Conservation (phyloP, 2,888 invertebrate genomes). For the Oxystoma pomonae region DNA sequence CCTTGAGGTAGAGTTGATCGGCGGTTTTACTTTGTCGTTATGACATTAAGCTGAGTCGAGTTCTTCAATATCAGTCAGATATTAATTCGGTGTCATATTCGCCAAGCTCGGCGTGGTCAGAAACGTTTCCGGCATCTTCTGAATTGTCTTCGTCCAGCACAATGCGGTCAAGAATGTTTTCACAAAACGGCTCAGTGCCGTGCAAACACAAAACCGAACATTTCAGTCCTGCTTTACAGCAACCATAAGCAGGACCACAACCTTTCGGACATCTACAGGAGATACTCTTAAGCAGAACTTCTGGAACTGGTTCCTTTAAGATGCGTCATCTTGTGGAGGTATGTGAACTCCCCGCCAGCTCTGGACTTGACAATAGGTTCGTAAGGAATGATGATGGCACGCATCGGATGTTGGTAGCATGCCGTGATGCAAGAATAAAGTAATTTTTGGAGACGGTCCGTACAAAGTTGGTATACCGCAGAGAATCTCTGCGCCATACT, state of each 20-base stretch:
- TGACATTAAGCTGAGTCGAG: no score
- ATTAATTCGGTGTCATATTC: no score
- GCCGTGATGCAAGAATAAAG: conserved; percentile 7
- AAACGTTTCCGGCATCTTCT: no score
- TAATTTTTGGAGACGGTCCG: conserved; percentile 1
- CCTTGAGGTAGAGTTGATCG: no score
- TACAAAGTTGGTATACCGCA: not conserved
- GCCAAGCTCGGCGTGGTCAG: no score
- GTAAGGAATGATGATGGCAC: conserved; percentile 8
- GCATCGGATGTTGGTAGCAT: conserved; percentile 11
- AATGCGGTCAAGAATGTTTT: no score
- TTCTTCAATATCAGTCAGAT: no score
- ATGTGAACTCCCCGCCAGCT: conserved; percentile 9
- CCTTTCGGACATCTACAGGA: conserved; percentile 10
- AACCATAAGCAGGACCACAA: conserved; percentile 14
- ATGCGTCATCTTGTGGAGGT: conserved; percentile 10
- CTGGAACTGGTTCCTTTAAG: conserved; percentile 9
- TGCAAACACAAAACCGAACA: no score
- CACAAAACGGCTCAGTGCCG: no score
- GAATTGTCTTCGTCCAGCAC: no score
- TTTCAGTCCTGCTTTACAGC: conserved; percentile 9
- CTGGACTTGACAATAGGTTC: conserved; percentile 11
- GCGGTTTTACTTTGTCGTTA: no score
- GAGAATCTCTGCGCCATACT: conserved; percentile 2
- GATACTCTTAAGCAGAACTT: conserved; percentile 10